A percentile compares a stretch with the other conserved stretches of the same genome.
Evolutionary conservation across 2,113 vertebrate species (phyloP).

Genomic region (Oceanodroma tethys): DNA sequence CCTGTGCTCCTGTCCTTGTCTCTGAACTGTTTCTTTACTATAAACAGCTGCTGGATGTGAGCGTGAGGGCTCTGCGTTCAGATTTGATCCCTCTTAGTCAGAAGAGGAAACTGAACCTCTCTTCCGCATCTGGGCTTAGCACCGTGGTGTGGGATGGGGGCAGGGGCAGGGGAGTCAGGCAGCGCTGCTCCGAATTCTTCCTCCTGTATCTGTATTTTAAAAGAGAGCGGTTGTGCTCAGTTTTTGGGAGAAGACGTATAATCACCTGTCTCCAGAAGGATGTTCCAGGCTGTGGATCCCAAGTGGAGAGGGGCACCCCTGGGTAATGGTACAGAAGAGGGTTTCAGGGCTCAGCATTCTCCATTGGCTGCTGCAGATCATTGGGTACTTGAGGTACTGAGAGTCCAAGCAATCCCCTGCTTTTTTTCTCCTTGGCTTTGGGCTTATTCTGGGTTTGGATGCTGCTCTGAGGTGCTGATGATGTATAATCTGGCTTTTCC

Average conservation of each 20-base stretch:
- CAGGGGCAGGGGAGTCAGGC: not conserved
- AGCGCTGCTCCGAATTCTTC: not conserved
- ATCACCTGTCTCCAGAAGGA: not conserved
- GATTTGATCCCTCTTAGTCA: not conserved
- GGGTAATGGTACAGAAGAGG: not conserved
- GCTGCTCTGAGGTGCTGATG: not conserved
- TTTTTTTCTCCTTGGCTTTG: not conserved
- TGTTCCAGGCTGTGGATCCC: not conserved
- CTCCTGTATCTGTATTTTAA: rapidly evolving
- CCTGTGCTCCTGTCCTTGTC: not conserved
- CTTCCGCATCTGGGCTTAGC: not conserved
- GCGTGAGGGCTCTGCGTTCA: not conserved
- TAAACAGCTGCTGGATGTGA: not conserved
- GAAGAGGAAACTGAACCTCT: not conserved
- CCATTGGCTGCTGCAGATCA: not conserved
- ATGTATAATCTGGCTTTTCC: not conserved
- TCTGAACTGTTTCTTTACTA: not conserved
- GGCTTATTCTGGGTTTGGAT: not conserved
- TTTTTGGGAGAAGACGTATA: not conserved
- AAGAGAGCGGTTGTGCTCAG: not conserved
- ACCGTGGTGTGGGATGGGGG: not conserved
- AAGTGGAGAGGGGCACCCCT: not conserved
- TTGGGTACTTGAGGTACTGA: not conserved
- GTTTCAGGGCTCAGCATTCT: not conserved
- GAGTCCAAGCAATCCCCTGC: not conserved